Base-by-base conservation (phyloP, 2,888 invertebrate genomes). In the Stenchaetothrips biformis region DNA sequence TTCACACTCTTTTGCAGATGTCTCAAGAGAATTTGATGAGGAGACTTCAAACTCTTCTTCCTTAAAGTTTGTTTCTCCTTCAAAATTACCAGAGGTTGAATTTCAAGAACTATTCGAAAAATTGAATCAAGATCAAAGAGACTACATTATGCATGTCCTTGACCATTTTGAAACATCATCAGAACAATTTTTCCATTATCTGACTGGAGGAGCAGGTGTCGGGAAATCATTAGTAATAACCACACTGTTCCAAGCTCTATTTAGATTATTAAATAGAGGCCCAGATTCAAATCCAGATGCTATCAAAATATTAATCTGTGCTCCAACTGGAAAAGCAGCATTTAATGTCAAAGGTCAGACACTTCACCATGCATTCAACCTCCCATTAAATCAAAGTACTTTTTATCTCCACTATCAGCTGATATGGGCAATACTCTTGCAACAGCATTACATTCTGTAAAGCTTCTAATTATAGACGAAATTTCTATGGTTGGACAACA, bases 291-390 rank as follows among this genome's bases (percentile, higher is more conserved):
- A 49, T 49, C 49, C 49, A 49, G 49, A 49, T 49, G 49, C 7
- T 49, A 7, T 11, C 7, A 82, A 81, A 82, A 82, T 84, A 79
- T 78, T 83, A 78, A 81, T 83, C 81, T 82, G 82, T 82, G 83
- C 83, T 81, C 83, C 83, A 53, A 83, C 83, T 49, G 84, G 84
- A 47, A 84, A 84, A 82, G 84, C 84, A 74, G 84, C 84, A 2
- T 83, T 81, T 81, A 78, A 81, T 25, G 84, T 85, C 47, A 82
- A 82, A 49, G 84, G 84, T 25, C 80, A 82, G 79, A 85, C 84
- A 79, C 82, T 85, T 48, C 84, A 84, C 79, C 82, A 82, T 74
- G 82, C 83, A 18, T 84, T 85, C 82, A 78, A 62, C 7, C 48
- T 74, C 21, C 9, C 25, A 25, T 78, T 21, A 47, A 21, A 18